Evolutionary conservation across 1,140 invertebrate genomes (phyloP).

Genomic region (Penaeus japonicus): DNA sequence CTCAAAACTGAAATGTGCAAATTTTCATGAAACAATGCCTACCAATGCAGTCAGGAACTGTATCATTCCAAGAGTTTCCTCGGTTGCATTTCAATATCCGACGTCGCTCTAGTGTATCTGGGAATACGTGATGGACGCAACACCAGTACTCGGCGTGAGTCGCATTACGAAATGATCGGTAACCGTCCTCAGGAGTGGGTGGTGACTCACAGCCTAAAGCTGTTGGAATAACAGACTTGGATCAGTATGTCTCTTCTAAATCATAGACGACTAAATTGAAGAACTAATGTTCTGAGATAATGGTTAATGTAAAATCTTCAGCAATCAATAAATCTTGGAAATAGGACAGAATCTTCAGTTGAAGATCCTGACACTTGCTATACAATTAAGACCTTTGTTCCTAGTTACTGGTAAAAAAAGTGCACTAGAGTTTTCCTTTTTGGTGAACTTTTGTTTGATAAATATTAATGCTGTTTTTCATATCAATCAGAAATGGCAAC

Average conservation of each 20-base stretch:
- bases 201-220: constrained; percentile 71
- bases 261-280: too few relatives aligned
- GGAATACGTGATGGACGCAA: constrained; percentile 70
- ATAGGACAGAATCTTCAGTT: too few relatives aligned
- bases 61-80: constrained; percentile 69
- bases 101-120: constrained; percentile 67
- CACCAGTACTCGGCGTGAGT: constrained; percentile 71
- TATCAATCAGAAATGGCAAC: too few relatives aligned
- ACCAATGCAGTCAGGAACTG: constrained; percentile 71
- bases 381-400: too few relatives aligned
- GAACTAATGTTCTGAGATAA: too few relatives aligned
- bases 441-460: neutral
- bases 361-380: too few relatives aligned
- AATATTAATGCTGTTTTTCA: neutral
- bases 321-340: too few relatives aligned
- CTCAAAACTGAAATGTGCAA: neutral
- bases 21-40: constrained; percentile 62
- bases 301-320: too few relatives aligned
- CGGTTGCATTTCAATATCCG: constrained; percentile 69
- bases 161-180: constrained; percentile 68
- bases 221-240: constrained; percentile 52
- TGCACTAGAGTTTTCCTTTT: too few relatives aligned
- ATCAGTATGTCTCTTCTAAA: too few relatives aligned
- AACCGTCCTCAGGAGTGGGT: constrained; percentile 69
- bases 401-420: too few relatives aligned